phyloP scores from a whole-genome alignment of 2,113 vertebrate species.

The Harpagus bidentatus region DNA sequence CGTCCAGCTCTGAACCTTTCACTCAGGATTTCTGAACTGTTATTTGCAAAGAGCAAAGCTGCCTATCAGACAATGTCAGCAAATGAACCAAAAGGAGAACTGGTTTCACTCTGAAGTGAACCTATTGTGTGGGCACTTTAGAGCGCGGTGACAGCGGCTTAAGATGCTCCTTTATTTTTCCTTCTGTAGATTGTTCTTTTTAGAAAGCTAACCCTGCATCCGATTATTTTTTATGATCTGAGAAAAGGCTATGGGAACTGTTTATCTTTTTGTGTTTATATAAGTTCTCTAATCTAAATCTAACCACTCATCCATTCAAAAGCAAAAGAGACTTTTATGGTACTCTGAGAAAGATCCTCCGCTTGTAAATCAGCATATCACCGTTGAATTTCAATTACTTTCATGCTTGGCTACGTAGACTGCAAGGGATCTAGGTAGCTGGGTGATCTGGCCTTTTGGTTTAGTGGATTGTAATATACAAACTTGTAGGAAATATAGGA shows the following conservation, averaged over 20 bases:
- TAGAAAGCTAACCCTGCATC: background rate
- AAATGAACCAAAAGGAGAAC: conserved; percentile 57
- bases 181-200: background rate
- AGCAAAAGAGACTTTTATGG: background rate
- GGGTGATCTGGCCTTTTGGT: background rate
- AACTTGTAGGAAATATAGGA: conserved; percentile 17
- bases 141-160: background rate
- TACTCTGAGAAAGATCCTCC: background rate
- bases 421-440: background rate
- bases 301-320: conserved; percentile 31
- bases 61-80: conserved; percentile 29
- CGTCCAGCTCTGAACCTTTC: background rate
- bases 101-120: conserved; percentile 41
- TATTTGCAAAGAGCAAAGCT: conserved; percentile 51
- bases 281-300: conserved; percentile 34
- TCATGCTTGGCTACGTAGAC: background rate
- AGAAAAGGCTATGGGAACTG: conserved; percentile 24
- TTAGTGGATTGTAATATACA: background rate
- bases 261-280: conserved; percentile 39
- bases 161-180: conserved; percentile 52
- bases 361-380: background rate
- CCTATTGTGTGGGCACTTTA: conserved; percentile 18
- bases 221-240: conserved; percentile 44
- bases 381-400: conserved; percentile 47
- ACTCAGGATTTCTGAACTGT: conserved; percentile 3